phyloP scores from a whole-genome alignment of 2,113 vertebrate genomes.

The Narcine bancroftii region DNA sequence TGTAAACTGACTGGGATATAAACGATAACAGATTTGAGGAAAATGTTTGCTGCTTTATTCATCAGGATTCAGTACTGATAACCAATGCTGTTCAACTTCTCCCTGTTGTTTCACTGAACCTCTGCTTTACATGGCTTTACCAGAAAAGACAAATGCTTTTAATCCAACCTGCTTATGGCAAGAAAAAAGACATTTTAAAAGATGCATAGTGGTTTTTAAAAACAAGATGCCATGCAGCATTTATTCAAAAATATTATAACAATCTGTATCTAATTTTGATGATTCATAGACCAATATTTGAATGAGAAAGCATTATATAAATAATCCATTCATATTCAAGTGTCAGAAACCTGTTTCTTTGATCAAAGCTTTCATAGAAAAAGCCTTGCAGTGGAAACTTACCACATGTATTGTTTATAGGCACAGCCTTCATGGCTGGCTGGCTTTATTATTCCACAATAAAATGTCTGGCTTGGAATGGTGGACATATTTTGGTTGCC shows the following conservation, averaged over 20 bases:
- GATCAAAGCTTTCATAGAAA: conserved; percentile 12
- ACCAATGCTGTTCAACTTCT: too few relatives aligned
- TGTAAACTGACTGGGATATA: background rate
- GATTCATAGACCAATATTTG: background rate
- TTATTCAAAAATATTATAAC: background rate
- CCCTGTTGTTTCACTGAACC: background rate
- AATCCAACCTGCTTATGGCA: background rate
- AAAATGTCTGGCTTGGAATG: background rate
- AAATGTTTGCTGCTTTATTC: background rate
- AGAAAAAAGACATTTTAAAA: background rate
- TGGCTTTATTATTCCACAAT: background rate
- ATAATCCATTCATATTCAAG: conserved; percentile 3
- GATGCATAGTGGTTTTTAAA: background rate
- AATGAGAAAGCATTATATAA: conserved; percentile 7
- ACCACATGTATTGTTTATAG: background rate
- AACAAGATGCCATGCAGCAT: background rate
- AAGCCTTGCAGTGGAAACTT: background rate
- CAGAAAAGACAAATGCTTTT: background rate
- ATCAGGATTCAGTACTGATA: too few relatives aligned
- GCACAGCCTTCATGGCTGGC: background rate
- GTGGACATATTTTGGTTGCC: background rate
- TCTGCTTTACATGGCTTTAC: background rate
- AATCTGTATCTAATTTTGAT: background rate
- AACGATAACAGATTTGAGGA: background rate
- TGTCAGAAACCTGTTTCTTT: background rate